phyloP scores from a whole-genome alignment of 2,888 invertebrate genomes.

The Limnephilus auricula region DNA sequence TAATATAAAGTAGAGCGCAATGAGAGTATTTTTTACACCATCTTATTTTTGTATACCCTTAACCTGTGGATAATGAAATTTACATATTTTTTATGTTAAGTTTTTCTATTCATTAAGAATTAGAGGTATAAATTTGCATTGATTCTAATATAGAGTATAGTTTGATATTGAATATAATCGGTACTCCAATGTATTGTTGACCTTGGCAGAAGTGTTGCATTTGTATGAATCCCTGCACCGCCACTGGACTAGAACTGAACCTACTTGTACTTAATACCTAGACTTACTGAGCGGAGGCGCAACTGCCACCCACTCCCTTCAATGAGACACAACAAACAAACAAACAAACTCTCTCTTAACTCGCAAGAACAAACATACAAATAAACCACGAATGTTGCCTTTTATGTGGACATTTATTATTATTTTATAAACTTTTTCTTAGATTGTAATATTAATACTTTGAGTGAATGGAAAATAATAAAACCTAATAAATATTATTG shows the following conservation, averaged over 20 bases:
- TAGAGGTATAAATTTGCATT: background rate
- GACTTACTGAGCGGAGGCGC: background rate
- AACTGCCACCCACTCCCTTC: conserved; percentile 35
- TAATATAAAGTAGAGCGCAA: conserved; percentile 14
- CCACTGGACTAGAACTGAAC: background rate
- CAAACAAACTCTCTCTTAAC: background rate
- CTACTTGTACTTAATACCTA: background rate
- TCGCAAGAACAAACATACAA: background rate
- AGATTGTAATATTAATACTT: conserved; percentile 33
- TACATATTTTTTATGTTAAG: conserved; percentile 9
- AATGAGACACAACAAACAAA: conserved; percentile 22
- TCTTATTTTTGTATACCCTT: conserved; percentile 36
- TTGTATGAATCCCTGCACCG: conserved; percentile 13
- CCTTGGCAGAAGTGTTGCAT: background rate
- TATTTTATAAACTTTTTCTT: conserved; percentile 18
- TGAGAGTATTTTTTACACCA: conserved; percentile 22
- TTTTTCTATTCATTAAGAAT: conserved; percentile 1
- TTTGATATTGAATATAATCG: conserved; percentile 4
- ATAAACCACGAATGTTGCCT: conserved; percentile 31
- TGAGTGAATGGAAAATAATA: conserved; percentile 39
- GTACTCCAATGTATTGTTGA: conserved; percentile 16
- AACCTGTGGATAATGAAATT: conserved; percentile 28
- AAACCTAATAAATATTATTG: conserved; percentile 34
- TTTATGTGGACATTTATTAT: conserved; percentile 22
- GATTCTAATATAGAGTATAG: background rate